Base-by-base conservation (phyloP, 2,797 vertebrate species). In the Caiman crocodilus region DNA sequence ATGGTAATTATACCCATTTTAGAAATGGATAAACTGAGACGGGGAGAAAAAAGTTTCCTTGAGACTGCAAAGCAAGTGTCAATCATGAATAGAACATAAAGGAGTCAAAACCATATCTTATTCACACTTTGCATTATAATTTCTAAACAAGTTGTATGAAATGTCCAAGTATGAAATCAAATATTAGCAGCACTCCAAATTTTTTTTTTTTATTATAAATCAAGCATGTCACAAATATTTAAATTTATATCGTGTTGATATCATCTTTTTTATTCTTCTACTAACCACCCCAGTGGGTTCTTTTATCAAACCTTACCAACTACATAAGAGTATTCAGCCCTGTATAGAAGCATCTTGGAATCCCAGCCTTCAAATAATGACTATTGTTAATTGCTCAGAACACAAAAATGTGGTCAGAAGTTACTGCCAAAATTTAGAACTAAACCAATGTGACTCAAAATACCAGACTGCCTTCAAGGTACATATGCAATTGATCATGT, bases 41-140 rank as follows among this genome's bases (percentile, higher is more conserved):
- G 6, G 13, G 23, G 32, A 71, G 23, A 35, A 32, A 60, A 50
- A 30, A 32, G 67, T 28, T 78, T 76, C 4, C 13, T 56, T 73
- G 35, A 58, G 13, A 25, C 61, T n/a, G 42, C 57, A 55, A 18
- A 60, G 28, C 11, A 42, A n/a, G 20, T 16, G 14, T 67, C 17
- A 89, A 7, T 3, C 58, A 60, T 42, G 10, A 84, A 2, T 9
- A 17, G 9, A 95, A 77, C 14, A 18, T 42, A 50, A n/a, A 26
- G 4, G 83, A 76, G 3, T 57, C 1, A 0, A 2, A 4, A 57
- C 2, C 26, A 4, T 7, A 69, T 85, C 79, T 73, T 23, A 23
- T 14, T 50, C 69, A 15, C 35, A 69, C 35, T 14, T 42, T 14
- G 8, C 32, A 73, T 50, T 71, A 20, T 73, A 23, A 73, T 73